phyloP scores from a whole-genome alignment of 2,113 vertebrate genomes.

The Andinoacara biseriatus region DNA sequence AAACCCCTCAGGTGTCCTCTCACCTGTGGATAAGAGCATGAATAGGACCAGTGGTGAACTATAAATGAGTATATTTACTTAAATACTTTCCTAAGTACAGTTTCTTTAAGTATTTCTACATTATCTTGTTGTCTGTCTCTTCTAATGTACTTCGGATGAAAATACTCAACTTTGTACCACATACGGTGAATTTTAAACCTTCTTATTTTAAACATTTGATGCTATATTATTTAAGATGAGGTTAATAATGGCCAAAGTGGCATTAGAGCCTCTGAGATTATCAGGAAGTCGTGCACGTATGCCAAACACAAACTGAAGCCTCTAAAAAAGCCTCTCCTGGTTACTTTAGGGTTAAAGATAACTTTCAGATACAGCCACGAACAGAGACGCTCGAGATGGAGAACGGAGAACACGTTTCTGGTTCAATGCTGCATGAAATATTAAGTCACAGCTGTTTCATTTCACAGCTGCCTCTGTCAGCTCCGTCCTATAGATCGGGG shows the following conservation, averaged over 20 bases:
- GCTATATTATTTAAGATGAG: not conserved
- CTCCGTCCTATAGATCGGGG: not conserved
- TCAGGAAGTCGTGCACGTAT: not conserved
- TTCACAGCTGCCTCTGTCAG: not conserved
- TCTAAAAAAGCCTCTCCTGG: not conserved
- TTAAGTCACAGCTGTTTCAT: slow-evolving; percentile 7
- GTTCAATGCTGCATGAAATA: slow-evolving; percentile 12
- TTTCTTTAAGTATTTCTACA: too few species aligned
- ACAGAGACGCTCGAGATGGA: not conserved
- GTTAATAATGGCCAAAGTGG: not conserved
- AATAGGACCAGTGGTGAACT: rapidly evolving
- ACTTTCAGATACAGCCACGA: not conserved
- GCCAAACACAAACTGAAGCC: not conserved
- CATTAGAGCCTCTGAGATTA: not conserved
- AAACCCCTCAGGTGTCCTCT: not conserved
- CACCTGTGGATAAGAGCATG: not conserved
- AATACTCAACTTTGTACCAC: not conserved
- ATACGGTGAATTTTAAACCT: not conserved
- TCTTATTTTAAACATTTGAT: not conserved
- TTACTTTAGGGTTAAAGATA: not conserved
- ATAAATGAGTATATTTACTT: not conserved
- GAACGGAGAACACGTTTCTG: not conserved
- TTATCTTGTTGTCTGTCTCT: too few species aligned
- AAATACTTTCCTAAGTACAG: not conserved
- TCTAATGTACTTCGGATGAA: not conserved